phyloP scores from a whole-genome alignment of 2,797 vertebrate species.

The Melanotaenia maccullochi region DNA sequence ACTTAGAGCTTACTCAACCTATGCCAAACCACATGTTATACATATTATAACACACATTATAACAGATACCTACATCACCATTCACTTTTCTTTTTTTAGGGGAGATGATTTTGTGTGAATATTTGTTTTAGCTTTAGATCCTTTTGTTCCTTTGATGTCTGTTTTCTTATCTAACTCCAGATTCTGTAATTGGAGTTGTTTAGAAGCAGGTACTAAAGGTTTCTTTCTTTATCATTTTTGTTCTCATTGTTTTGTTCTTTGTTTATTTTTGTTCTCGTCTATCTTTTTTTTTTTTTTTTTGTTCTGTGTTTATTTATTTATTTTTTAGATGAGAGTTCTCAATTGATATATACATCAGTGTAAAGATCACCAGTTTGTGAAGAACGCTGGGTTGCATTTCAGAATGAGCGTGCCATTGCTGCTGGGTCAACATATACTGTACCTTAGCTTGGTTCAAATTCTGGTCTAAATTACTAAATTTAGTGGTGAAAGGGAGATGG shows the following conservation, averaged over 20 bases:
- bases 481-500: neutral
- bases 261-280: too few species aligned
- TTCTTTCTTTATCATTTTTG: neutral
- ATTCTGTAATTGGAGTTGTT: slow-evolving; percentile 26
- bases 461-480: neutral
- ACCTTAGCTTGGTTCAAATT: too few species aligned
- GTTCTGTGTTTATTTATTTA: slow-evolving; percentile 61
- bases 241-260: neutral
- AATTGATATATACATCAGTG: neutral
- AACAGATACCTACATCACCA: neutral
- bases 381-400: neutral
- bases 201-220: too few species aligned
- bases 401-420: neutral
- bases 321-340: neutral
- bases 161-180: slow-evolving; percentile 62
- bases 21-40: neutral
- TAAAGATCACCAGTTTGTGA: neutral
- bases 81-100: neutral
- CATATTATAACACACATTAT: neutral
- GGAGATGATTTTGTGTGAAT: slow-evolving; percentile 21
- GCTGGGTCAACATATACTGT: too few species aligned
- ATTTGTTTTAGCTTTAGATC: slow-evolving; percentile 54
- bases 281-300: slow-evolving; percentile 41
- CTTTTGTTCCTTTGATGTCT: slow-evolving; percentile 62
- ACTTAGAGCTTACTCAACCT: neutral